Conservation (phyloP, 2,113 vertebrate species). For the Pholis gunnellus region DNA sequence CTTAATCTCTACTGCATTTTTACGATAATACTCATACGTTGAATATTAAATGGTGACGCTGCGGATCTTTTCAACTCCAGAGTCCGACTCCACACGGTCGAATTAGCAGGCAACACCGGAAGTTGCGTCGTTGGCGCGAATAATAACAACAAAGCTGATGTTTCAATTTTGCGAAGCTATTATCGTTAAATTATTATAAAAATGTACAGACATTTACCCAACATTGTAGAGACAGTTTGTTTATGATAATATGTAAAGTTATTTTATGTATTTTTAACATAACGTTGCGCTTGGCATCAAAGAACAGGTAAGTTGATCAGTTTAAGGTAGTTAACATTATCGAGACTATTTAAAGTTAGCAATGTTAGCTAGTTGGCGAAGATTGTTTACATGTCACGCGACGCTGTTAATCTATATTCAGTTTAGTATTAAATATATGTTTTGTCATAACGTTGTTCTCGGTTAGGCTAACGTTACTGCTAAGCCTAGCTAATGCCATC, state of each 20-base stretch:
- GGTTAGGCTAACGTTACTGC: neutral
- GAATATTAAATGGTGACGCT: neutral
- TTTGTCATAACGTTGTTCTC: no score
- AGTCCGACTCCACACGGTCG: slow-evolving; percentile 11
- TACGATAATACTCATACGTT: neutral
- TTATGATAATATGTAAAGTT: neutral
- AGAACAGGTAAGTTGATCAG: slow-evolving; percentile 15
- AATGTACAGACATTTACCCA: neutral
- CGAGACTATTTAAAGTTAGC: neutral
- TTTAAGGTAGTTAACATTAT: neutral
- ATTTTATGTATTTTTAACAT: neutral
- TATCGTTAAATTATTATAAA: neutral
- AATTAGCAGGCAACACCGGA: slow-evolving; percentile 50
- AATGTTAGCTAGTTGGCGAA: neutral
- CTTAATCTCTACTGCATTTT: neutral
- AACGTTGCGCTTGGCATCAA: neutral
- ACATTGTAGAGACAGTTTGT: accelerated
- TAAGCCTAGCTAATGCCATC: neutral
- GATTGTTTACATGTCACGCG: neutral
- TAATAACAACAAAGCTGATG: slow-evolving; percentile 45
- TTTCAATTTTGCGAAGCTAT: neutral
- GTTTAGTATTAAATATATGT: neutral
- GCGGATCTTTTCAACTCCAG: neutral
- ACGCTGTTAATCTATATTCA: neutral
- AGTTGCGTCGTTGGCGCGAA: slow-evolving; percentile 70